Evolutionary conservation across 2,113 vertebrate genomes (phyloP).

Genomic region (Istiophorus platypterus): DNA sequence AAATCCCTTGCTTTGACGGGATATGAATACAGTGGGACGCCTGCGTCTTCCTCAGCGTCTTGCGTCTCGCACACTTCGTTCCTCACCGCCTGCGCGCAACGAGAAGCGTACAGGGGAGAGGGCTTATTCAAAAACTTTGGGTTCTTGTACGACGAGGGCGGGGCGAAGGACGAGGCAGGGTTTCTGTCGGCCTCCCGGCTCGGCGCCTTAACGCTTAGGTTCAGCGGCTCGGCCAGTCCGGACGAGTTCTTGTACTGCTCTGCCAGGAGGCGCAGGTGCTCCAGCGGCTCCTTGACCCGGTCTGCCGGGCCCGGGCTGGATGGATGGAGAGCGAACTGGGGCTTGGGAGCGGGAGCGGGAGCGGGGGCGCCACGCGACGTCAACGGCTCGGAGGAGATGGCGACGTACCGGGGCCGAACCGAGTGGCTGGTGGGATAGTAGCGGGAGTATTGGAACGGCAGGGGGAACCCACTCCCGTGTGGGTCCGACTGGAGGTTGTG

Average conservation of each 20-base stretch:
- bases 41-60: conserved; percentile 9
- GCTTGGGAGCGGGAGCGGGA: conserved; percentile 5
- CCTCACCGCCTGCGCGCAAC: not conserved
- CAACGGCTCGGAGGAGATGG: conserved; percentile 19
- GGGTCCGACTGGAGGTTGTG: conserved; percentile 37
- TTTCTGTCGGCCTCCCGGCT: conserved; percentile 12
- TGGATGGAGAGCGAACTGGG: not conserved
- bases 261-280: conserved; percentile 75
- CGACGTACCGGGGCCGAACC: conserved; percentile 48
- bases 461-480: conserved; percentile 30
- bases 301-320: conserved; percentile 15
- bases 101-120: conserved; percentile 73
- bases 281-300: conserved; percentile 59
- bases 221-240: conserved; percentile 78
- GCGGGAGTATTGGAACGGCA: conserved; percentile 39
- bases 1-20: conserved; percentile 5
- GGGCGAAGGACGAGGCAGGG: conserved; percentile 77
- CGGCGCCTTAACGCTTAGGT: conserved; percentile 76
- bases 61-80: conserved; percentile 46
- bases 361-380: not conserved
- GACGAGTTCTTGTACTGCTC: conserved; percentile 77
- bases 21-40: not conserved
- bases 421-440: conserved; percentile 42
- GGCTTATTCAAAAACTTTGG: conserved; percentile 84
- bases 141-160: conserved; percentile 67